A percentile compares a stretch with the other conserved stretches of the same genome.
These are phyloP conservation scores for Falco columbarius DNA, from an alignment of 2,797 vertebrate genomes.

Conservation along the genomic window DNA sequence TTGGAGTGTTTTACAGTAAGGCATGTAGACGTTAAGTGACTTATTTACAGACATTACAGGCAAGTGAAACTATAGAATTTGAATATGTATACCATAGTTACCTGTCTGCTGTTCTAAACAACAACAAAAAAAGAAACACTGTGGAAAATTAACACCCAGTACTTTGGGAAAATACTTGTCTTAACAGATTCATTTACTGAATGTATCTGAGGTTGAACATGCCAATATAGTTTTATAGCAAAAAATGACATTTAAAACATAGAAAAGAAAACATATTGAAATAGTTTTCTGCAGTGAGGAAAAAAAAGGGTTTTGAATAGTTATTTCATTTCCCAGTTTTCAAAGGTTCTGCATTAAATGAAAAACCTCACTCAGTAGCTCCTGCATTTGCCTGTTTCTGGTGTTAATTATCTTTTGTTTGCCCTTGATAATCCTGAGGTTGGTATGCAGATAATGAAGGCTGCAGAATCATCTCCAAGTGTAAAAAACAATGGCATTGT, in stretches of 20 bases:
- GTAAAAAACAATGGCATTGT: conserved; percentile 95
- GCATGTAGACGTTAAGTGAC: neutral
- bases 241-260: conserved; percentile 5
- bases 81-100: neutral
- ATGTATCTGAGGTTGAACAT: neutral
- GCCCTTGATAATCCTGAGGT: conserved; percentile 94
- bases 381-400: conserved; percentile 83
- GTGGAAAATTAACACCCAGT: neutral
- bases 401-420: conserved; percentile 99
- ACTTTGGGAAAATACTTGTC: conserved; percentile 15
- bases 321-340: conserved; percentile 75
- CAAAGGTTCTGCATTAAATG: conserved; percentile 80
- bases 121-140: neutral
- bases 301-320: conserved; percentile 55
- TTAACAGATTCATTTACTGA: neutral
- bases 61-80: neutral
- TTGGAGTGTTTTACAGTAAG: neutral
- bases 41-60: neutral
- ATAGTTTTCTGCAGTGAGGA: conserved; percentile 4
- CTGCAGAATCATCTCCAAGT: conserved; percentile 91
- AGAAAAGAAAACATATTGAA: conserved; percentile 31
- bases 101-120: neutral
- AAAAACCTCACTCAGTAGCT: conserved; percentile 80
- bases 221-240: conserved; percentile 27
- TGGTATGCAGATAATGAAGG: conserved; percentile 90